A percentile compares a stretch with the other conserved stretches of the same genome.
Evolutionary conservation across 2,797 vertebrate genomes (phyloP).

Genomic region (Chelon auratus): DNA sequence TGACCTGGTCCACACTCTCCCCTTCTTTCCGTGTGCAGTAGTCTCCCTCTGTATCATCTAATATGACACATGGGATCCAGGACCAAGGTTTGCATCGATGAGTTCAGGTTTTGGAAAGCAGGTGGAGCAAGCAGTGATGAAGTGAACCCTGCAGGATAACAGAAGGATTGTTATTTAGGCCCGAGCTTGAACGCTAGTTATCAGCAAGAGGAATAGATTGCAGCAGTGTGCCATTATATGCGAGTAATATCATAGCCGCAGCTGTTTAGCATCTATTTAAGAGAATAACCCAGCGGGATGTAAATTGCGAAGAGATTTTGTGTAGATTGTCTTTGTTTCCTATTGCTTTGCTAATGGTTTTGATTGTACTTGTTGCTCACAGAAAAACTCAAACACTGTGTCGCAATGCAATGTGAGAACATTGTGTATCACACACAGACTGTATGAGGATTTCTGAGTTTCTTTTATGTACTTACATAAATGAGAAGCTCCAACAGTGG

Average conservation of each 20-base stretch:
- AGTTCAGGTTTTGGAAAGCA: conserved; percentile 12
- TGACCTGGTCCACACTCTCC: conserved; percentile 18
- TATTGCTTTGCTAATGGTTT: conserved; percentile 30
- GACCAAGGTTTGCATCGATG: background rate
- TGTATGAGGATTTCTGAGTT: conserved; percentile 5
- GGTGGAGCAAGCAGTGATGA: conserved; percentile 15
- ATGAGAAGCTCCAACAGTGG: background rate
- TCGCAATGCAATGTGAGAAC: background rate
- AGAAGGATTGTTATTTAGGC: conserved; percentile 11
- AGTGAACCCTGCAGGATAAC: conserved; percentile 22
- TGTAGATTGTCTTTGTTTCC: conserved; percentile 4
- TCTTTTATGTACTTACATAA: background rate
- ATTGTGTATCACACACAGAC: conserved; percentile 9
- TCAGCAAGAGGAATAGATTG: conserved; percentile 28
- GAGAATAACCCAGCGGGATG: conserved; percentile 24
- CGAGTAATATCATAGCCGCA: conserved; percentile 24
- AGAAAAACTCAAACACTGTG: conserved; percentile 13
- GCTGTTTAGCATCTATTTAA: conserved; percentile 12
- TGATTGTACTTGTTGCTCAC: conserved; percentile 29
- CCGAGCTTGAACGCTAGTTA: conserved; percentile 15
- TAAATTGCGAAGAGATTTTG: conserved; percentile 11
- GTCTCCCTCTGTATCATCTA: background rate
- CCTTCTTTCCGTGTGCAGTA: conserved; percentile 4
- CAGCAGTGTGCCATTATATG: conserved; percentile 7
- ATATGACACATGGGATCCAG: conserved; percentile 5